Evolutionary conservation across 2,797 vertebrate species (phyloP).

Genomic region (Poecilia wingei): DNA sequence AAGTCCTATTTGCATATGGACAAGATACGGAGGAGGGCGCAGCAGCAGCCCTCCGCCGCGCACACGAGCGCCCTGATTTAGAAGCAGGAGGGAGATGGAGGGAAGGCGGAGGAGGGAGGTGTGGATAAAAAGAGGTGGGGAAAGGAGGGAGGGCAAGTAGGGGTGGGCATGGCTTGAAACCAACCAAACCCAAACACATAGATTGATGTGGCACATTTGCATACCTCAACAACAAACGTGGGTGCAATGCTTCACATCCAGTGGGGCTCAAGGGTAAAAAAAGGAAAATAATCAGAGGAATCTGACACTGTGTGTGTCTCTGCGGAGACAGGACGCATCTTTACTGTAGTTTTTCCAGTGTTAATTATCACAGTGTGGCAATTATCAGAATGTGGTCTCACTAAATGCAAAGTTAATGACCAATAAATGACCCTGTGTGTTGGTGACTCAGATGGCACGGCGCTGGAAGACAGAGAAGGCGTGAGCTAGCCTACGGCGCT

Average conservation of each 20-base stretch:
- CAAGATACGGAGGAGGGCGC: slow-evolving; percentile 21
- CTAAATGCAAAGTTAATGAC: slow-evolving; percentile 2
- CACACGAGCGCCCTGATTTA: slow-evolving; percentile 37
- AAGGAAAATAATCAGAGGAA: not conserved
- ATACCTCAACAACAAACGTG: slow-evolving; percentile 66
- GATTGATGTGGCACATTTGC: slow-evolving; percentile 69
- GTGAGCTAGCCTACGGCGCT: not conserved
- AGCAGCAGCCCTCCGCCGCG: slow-evolving; percentile 4
- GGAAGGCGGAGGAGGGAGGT: slow-evolving; percentile 25
- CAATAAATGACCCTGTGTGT: not conserved
- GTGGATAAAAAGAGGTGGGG: slow-evolving; percentile 30
- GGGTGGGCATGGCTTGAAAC: slow-evolving; percentile 48
- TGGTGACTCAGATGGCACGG: not conserved
- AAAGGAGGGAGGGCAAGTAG: slow-evolving; percentile 17
- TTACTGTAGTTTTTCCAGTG: not conserved
- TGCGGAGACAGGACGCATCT: not conserved
- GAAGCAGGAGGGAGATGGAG: slow-evolving; percentile 37
- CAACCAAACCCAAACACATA: slow-evolving; percentile 64
- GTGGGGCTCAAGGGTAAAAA: slow-evolving; percentile 51
- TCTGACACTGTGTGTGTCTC: not conserved
- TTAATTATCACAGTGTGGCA: not conserved
- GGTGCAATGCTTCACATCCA: slow-evolving; percentile 39
- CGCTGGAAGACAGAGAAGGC: not conserved
- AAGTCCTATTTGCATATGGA: slow-evolving; percentile 72
- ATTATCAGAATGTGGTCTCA: not conserved